These are phyloP conservation scores for Sminthurides aquaticus DNA, from an alignment of 2,888 invertebrate species.

Conservation along the genomic window DNA sequence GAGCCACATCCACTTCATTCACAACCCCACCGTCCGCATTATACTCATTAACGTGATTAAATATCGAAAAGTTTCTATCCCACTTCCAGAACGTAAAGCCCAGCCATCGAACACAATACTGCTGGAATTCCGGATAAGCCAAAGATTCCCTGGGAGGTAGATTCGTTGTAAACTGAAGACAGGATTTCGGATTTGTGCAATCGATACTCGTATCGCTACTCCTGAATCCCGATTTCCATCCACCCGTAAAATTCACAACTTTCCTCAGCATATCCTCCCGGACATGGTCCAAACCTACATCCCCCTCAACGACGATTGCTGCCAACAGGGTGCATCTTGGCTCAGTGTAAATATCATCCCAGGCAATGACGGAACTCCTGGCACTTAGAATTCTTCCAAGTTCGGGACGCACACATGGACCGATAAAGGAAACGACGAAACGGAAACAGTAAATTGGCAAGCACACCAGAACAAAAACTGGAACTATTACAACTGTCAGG, in stretches of 20 bases:
- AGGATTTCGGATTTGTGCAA: background rate
- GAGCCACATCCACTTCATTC: constrained; percentile 24
- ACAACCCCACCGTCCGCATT: constrained; percentile 14
- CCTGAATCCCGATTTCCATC: background rate
- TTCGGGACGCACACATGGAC: constrained; percentile 23
- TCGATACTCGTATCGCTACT: background rate
- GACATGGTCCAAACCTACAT: constrained; percentile 23
- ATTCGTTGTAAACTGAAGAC: background rate
- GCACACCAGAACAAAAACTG: constrained; percentile 24
- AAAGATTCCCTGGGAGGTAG: constrained; percentile 10
- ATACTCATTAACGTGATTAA: constrained; percentile 28
- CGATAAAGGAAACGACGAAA: constrained; percentile 20
- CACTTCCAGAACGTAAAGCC: constrained; percentile 34
- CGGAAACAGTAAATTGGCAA: constrained; percentile 31
- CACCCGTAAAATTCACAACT: constrained; percentile 11
- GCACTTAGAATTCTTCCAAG: constrained; percentile 29
- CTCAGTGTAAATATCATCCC: constrained; percentile 28
- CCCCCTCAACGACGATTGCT: constrained; percentile 26
- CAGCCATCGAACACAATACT: constrained; percentile 26
- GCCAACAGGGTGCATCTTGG: constrained; percentile 31
- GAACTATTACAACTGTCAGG: constrained; percentile 26
- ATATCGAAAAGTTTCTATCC: constrained; percentile 31
- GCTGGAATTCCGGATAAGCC: constrained; percentile 34
- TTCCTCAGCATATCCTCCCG: constrained; percentile 21
- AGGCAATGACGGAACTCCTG: constrained; percentile 28